Evolutionary conservation across 2,888 invertebrate genomes (phyloP).

Genomic region (Galerucella pusilla): DNA sequence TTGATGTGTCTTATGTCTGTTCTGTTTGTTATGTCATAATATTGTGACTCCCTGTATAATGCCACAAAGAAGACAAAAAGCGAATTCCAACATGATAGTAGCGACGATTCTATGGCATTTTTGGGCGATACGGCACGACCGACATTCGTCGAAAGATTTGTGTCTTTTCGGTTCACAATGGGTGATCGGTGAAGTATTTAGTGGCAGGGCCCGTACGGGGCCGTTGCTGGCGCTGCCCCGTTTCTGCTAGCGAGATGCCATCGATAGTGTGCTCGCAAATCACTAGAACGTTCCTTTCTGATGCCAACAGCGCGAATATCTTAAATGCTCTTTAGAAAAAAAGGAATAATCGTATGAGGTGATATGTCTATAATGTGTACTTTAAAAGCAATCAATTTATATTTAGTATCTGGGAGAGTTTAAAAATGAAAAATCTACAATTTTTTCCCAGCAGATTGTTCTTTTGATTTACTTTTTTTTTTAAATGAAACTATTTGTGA

Average conservation of each 20-base stretch:
- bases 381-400: neutral
- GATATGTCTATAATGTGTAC: neutral
- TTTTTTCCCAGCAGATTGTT: no score
- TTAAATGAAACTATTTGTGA: no score
- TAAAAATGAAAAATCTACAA: no score
- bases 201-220: conserved; percentile 59
- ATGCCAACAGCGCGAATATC: conserved; percentile 38
- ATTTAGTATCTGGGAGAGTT: neutral
- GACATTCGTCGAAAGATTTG: conserved; percentile 61
- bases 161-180: conserved; percentile 64
- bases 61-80: conserved; percentile 33
- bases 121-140: conserved; percentile 50
- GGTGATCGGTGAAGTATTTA: conserved; percentile 65
- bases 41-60: neutral
- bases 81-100: conserved; percentile 36
- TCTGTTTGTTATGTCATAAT: neutral
- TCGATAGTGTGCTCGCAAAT: conserved; percentile 60
- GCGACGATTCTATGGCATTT: conserved; percentile 48
- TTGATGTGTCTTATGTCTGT: no score
- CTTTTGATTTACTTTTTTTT: no score
- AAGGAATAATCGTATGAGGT: neutral
- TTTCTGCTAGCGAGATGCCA: conserved; percentile 19
- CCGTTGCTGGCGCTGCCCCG: conserved; percentile 46
- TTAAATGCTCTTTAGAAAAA: conserved; percentile 21
- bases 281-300: conserved; percentile 59